Conservation (phyloP, 2,888 invertebrate species). For the Cheilosia impressa region DNA sequence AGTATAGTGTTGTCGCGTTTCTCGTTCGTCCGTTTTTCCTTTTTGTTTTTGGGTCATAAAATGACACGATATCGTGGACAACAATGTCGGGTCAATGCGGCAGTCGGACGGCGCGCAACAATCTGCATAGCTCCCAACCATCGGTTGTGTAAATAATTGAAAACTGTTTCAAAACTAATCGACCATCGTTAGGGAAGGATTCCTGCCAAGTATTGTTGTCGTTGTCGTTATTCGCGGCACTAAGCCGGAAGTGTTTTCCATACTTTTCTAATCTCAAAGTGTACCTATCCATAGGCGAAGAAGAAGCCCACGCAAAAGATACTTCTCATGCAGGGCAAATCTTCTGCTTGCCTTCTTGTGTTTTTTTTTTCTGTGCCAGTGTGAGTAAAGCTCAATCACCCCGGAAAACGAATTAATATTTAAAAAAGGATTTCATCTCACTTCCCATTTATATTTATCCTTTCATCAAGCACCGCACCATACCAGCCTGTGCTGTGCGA, state of each 20-base stretch:
- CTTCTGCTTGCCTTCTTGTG: constrained; percentile 15
- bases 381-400: constrained; percentile 75
- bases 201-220: neutral
- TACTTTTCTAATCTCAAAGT: neutral
- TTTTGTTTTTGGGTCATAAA: constrained; percentile 68
- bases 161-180: constrained; percentile 9
- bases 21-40: constrained; percentile 2
- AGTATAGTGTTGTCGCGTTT: constrained; percentile 68
- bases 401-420: constrained; percentile 76
- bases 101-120: constrained; percentile 58
- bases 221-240: neutral
- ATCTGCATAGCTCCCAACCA: constrained; percentile 66
- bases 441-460: constrained; percentile 44
- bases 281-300: neutral
- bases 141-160: constrained; percentile 52
- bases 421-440: constrained; percentile 69
- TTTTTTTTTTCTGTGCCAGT: constrained; percentile 28
- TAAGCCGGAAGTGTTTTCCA: constrained; percentile 47
- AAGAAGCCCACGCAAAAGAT: constrained; percentile 31
- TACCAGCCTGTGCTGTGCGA: constrained; percentile 34
- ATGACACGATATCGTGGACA: constrained; percentile 60
- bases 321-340: constrained; percentile 31
- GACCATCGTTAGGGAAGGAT: neutral
- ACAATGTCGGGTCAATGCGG: constrained; percentile 64
- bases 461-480: constrained; percentile 12